These are phyloP conservation scores for Dendropsophus ebraccatus DNA, from an alignment of 2,113 vertebrate species.

Conservation along the genomic window DNA sequence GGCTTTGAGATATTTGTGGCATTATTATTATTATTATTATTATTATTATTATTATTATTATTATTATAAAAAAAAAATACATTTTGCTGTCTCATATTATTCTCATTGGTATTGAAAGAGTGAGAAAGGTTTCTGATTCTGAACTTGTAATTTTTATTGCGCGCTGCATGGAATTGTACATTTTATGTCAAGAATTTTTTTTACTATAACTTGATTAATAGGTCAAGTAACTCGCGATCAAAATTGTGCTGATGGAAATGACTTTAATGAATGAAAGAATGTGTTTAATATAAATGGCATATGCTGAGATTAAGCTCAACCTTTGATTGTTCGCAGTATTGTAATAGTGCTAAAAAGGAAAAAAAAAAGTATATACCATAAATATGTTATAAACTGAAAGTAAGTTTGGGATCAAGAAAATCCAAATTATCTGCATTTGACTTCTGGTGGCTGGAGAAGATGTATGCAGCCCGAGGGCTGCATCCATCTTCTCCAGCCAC, in stretches of 20 bases:
- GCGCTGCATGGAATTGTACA: neutral
- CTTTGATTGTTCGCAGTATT: neutral
- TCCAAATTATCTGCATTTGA: too few species aligned
- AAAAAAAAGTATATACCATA: neutral
- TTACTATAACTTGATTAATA: constrained; percentile 36
- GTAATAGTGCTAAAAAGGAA: neutral
- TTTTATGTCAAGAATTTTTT: constrained; percentile 28
- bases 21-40: too few species aligned
- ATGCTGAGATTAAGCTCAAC: neutral
- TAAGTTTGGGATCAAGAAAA: too few species aligned
- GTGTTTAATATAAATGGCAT: constrained; percentile 7
- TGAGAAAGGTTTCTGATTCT: neutral
- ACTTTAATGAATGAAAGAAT: neutral
- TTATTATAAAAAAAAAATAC: neutral
- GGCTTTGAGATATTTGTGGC: neutral
- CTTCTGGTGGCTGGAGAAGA: too few species aligned
- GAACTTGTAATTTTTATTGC: constrained; percentile 21
- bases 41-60: too few species aligned
- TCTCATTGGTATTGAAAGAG: constrained; percentile 13
- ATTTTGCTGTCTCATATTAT: neutral
- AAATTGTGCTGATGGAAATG: neutral
- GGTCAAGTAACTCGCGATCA: constrained; percentile 18
- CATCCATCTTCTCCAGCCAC: too few species aligned
- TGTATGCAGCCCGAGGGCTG: too few species aligned
- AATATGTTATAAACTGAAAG: too few species aligned